Percentiles rank a stretch among this genome's conserved stretches.
Conservation (phyloP, 2,113 vertebrate genomes). For the Dendropsophus ebraccatus region DNA sequence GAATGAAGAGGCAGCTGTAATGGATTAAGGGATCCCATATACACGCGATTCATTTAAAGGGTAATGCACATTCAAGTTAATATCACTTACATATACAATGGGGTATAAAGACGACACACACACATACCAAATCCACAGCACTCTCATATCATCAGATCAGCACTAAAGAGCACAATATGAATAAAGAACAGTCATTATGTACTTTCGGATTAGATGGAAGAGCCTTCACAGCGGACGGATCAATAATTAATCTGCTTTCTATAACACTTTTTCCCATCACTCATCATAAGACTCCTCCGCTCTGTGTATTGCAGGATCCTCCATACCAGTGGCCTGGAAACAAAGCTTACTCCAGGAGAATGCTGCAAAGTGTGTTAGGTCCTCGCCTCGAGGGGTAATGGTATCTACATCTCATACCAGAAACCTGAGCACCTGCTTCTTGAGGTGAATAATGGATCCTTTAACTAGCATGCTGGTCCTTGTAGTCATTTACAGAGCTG, state of each 20-base stretch:
- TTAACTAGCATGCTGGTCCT: background rate
- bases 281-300: background rate
- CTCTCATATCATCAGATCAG: background rate
- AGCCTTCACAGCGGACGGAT: background rate
- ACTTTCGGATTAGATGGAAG: constrained; percentile 16
- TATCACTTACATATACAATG: background rate
- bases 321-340: constrained; percentile 20
- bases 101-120: background rate
- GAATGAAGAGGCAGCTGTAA: no score
- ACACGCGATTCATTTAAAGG: no score
- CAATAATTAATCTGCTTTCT: constrained; percentile 36
- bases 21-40: no score
- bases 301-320: background rate
- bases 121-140: background rate
- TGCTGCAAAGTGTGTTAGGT: background rate
- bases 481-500: background rate
- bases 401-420: background rate
- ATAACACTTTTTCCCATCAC: background rate
- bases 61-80: background rate
- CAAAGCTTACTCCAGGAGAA: background rate
- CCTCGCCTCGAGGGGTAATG: background rate
- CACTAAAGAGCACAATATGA: background rate
- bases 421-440: background rate
- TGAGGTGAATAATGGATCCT: background rate
- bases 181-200: background rate